These are phyloP conservation scores for Sarcophaga subvicina DNA, from an alignment of 2,888 invertebrate species.

Conservation along the genomic window DNA sequence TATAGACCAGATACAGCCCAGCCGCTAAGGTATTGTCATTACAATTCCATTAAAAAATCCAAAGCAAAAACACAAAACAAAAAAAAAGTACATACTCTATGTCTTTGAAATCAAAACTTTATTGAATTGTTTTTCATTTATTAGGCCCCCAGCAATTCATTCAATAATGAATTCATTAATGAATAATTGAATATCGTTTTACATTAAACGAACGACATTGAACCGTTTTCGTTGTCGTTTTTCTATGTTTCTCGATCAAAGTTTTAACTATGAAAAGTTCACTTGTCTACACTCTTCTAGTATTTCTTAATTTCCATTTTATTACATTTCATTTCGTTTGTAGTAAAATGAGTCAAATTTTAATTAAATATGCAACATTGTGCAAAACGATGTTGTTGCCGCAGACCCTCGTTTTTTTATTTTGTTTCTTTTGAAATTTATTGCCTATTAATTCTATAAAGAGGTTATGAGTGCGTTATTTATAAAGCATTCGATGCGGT, in stretches of 20 bases:
- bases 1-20: background rate
- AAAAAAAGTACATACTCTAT: background rate
- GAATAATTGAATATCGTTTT: conserved; percentile 45
- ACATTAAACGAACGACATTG: conserved; percentile 45
- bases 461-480: too few relatives aligned
- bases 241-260: background rate
- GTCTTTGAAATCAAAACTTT: conserved; percentile 6
- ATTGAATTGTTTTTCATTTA: background rate
- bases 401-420: background rate
- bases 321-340: background rate
- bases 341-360: background rate
- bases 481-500: too few relatives aligned
- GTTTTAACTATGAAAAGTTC: background rate
- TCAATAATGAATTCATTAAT: background rate
- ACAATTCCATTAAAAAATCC: background rate
- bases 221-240: conserved; percentile 38
- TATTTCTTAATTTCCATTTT: background rate
- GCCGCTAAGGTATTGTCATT: background rate
- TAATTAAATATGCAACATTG: conserved; percentile 4
- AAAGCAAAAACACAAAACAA: too few relatives aligned
- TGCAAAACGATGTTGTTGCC: background rate
- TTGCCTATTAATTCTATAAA: background rate
- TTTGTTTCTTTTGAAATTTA: background rate
- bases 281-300: background rate
- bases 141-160: background rate